Base-by-base conservation (phyloP, 1,140 invertebrate genomes). In the Drosophila serrata region DNA sequence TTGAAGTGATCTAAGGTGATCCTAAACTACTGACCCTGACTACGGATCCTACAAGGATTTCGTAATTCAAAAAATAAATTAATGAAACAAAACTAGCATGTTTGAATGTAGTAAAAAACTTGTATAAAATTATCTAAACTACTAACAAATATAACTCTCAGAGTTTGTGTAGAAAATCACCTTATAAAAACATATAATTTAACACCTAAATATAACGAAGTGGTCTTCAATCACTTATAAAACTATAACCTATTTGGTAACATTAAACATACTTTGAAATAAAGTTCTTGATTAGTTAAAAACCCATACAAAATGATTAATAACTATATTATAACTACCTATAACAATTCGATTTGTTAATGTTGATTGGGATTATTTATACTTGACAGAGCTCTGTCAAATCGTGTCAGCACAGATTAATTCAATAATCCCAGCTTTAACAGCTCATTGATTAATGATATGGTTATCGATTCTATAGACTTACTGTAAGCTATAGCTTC, bases 401-500 rank as follows among this genome's bases (percentile, higher is more conserved):
- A 53, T 53, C 13, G 17, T 9, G 49, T 53, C 49, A 53, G 11
- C 19, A 53, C 33, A 35, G 31, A n/a, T 53, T 22, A 15, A 22
- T 53, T 53, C 31, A 22, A 35, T 22, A 17, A 35, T 15, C 19
- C 22, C 0, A 1, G 49, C 13, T 15, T 35, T 22, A 53, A 37
- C 31, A 22, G 31, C 19, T 53, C 31, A 53, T 2, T 53, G 31
- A 53, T 37, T 15, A 53, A 11, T 35, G 19, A 53, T 22, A 31
- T 35, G 49, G 22, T 53, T 53, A 53, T 35, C 19, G 49, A 53
- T 53, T 22, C 19, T 22, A 6, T 19, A 51, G n/a, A 19, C 48
- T 13, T 22, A 35, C 13, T 46, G 22, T 15, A 24, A 24, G 19
- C 43, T 15, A 45, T 15, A 45, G 13, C n/a, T n/a, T 46, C 4